Percentiles rank a stretch among this genome's conserved stretches.
Evolutionary conservation across 2,797 vertebrate species (phyloP).

Genomic region (Sarcoramphus papa): DNA sequence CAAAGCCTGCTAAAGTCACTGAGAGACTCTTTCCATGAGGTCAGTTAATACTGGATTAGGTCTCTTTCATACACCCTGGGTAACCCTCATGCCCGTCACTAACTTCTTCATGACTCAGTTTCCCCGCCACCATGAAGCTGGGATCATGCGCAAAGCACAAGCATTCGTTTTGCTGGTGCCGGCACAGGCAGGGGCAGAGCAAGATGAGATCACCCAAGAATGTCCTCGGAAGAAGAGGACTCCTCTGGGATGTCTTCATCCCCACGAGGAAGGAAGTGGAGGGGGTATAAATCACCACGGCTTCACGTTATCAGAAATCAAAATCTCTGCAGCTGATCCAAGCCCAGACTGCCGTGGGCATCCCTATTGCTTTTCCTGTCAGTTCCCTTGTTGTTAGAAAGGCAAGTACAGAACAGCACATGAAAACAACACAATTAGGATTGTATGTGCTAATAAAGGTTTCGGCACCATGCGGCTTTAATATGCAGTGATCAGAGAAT

Average conservation of each 20-base stretch:
- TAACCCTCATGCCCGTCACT: neutral
- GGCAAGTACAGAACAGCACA: constrained; percentile 44
- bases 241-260: neutral
- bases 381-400: constrained; percentile 9
- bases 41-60: neutral
- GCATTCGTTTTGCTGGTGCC: neutral
- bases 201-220: constrained; percentile 3
- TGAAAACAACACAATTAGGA: constrained; percentile 42
- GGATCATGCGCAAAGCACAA: neutral
- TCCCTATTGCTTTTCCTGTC: constrained; percentile 20
- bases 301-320: neutral
- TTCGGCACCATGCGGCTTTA: constrained; percentile 6
- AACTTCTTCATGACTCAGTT: neutral
- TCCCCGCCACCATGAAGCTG: neutral
- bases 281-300: constrained; percentile 30
- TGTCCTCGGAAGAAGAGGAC: neutral
- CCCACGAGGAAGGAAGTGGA: constrained; percentile 35
- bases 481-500: constrained; percentile 6
- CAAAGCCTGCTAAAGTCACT: neutral
- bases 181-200: neutral
- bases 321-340: constrained; percentile 4
- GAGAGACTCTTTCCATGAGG: neutral
- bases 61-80: neutral
- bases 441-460: constrained; percentile 16
- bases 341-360: constrained; percentile 36